phyloP scores from a whole-genome alignment of 2,113 vertebrate genomes.

The Paradisaea rubra region DNA sequence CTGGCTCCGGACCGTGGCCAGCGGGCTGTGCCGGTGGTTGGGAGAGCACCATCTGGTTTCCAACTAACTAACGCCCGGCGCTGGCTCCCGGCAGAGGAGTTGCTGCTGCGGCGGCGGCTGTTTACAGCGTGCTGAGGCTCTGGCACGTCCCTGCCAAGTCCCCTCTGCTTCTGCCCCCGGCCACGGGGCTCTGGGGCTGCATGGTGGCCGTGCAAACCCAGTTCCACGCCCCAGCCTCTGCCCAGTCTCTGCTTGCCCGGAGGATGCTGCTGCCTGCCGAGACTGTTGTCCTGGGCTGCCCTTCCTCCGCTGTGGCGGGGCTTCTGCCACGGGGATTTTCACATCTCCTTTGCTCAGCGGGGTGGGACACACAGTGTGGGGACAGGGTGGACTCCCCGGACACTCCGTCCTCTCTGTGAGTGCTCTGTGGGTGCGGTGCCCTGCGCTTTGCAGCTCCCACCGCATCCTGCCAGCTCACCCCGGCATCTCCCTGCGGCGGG shows the following conservation, averaged over 20 bases:
- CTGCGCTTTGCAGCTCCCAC: background rate
- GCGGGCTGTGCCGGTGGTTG: background rate
- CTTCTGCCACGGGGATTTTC: background rate
- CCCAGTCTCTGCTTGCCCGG: background rate
- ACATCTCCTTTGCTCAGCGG: background rate
- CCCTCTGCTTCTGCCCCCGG: background rate
- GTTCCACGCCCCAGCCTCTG: background rate
- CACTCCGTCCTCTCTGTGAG: background rate
- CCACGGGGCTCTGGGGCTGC: background rate
- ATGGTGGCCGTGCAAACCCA: background rate
- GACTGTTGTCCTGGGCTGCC: background rate
- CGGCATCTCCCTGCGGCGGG: rapidly evolving
- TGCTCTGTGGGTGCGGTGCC: background rate
- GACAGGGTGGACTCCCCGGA: background rate
- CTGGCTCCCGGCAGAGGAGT: conserved; percentile 58
- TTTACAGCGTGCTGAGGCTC: conserved; percentile 44
- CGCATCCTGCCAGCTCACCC: background rate
- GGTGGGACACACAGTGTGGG: background rate
- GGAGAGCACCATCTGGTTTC: conserved; percentile 56
- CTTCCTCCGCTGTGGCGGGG: background rate
- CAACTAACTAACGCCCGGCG: conserved; percentile 27
- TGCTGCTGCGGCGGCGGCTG: conserved; percentile 38
- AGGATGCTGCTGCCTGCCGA: background rate
- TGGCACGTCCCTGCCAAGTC: conserved; percentile 19
- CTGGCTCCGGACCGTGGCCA: background rate